phyloP scores from a whole-genome alignment of 2,113 vertebrate genomes.

The Oophaga pumilio region DNA sequence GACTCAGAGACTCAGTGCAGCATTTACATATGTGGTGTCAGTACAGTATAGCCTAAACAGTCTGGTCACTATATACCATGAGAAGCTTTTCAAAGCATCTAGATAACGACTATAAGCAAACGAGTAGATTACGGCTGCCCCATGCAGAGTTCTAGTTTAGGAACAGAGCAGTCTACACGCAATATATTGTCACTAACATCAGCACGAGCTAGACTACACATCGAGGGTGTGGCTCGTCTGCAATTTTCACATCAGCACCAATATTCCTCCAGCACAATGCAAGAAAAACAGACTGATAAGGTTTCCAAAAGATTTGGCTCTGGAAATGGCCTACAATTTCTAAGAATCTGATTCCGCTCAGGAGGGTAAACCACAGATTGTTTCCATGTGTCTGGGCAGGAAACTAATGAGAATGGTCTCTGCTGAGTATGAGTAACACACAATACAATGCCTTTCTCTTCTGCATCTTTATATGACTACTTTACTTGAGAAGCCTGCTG shows the following conservation, averaged over 20 bases:
- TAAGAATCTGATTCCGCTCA: conserved; percentile 72
- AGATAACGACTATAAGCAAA: neutral
- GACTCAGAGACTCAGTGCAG: neutral
- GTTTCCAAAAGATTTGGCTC: conserved; percentile 54
- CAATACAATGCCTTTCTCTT: conserved; percentile 49
- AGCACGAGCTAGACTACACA: conserved; percentile 31
- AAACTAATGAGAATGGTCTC: conserved; percentile 62
- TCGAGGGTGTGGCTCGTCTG: conserved; percentile 37
- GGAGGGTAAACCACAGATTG: conserved; percentile 71
- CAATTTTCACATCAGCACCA: conserved; percentile 58
- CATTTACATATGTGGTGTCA: neutral
- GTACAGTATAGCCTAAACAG: neutral
- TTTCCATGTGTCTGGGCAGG: conserved; percentile 66
- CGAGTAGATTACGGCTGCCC: neutral
- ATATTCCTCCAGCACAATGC: conserved; percentile 54
- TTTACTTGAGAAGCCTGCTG: neutral
- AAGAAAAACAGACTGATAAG: conserved; percentile 56
- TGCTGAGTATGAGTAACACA: conserved; percentile 62
- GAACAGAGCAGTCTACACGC: neutral
- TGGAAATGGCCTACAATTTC: conserved; percentile 61
- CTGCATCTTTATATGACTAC: conserved; percentile 12
- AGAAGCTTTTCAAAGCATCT: neutral
- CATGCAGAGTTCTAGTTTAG: neutral
- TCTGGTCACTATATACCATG: neutral
- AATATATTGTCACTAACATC: neutral